These are phyloP conservation scores for Quadroppia sp. DNA, from an alignment of 2,888 invertebrate genomes.

Conservation along the genomic window DNA sequence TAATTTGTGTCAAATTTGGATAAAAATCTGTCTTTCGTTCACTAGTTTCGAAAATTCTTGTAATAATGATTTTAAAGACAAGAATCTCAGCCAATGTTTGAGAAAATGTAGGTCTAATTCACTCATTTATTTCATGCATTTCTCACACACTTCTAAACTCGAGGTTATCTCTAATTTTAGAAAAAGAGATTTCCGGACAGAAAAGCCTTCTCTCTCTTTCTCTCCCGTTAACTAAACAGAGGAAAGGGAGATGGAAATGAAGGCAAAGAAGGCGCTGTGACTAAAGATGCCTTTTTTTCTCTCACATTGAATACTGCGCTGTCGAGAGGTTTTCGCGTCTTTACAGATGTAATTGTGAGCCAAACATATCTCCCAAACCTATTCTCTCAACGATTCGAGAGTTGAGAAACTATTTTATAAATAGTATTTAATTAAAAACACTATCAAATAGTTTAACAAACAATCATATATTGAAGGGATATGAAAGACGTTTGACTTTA, in stretches of 20 bases:
- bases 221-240: slow-evolving; percentile 14
- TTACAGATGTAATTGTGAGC: not conserved
- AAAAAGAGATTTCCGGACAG: slow-evolving; percentile 35
- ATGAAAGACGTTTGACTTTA: not conserved
- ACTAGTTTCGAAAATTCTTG: too few species aligned
- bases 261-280: slow-evolving; percentile 20
- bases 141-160: not conserved
- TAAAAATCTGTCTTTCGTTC: too few species aligned
- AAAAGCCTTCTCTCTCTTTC: slow-evolving; percentile 12
- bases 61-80: too few species aligned
- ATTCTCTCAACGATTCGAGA: not conserved
- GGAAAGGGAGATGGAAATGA: not conserved
- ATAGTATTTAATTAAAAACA: not conserved
- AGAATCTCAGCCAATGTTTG: too few species aligned
- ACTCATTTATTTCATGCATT: not conserved
- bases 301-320: slow-evolving; percentile 25
- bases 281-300: slow-evolving; percentile 31
- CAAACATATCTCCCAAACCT: slow-evolving; percentile 5
- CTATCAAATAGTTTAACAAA: too few species aligned
- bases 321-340: not conserved
- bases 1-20: too few species aligned
- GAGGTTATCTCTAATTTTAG: slow-evolving; percentile 31
- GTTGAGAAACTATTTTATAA: not conserved
- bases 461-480: not conserved
- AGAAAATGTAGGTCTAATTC: slow-evolving; percentile 16